phyloP scores from a whole-genome alignment of 2,113 vertebrate species.

The Phainopepla nitens region DNA sequence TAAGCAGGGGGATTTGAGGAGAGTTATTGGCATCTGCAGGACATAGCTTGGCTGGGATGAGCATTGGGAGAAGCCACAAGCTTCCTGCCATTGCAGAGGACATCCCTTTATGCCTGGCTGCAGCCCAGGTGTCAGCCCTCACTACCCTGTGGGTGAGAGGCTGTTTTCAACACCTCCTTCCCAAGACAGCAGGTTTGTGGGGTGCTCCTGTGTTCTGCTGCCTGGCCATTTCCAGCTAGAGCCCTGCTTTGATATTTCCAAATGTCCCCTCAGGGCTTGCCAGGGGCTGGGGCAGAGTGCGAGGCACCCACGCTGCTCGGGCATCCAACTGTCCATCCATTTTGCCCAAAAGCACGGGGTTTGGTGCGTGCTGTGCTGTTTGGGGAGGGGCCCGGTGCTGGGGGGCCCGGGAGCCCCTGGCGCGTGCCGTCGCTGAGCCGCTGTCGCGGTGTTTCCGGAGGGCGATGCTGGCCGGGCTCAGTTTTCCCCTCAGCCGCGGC shows the following conservation, averaged over 20 bases:
- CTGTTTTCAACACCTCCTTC: background rate
- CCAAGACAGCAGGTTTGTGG: background rate
- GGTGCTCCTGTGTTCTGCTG: background rate
- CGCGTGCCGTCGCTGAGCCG: background rate
- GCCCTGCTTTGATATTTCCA: background rate
- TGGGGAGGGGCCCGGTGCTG: background rate
- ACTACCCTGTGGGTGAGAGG: background rate
- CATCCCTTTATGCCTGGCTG: background rate
- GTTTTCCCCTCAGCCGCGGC: background rate
- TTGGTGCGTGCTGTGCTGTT: fast-evolving
- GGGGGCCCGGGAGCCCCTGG: background rate
- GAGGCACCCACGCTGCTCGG: fast-evolving
- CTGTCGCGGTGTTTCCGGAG: background rate
- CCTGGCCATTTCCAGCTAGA: background rate
- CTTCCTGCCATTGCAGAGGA: background rate
- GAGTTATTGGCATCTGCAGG: conserved; percentile 12
- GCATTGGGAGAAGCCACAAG: background rate
- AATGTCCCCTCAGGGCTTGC: background rate
- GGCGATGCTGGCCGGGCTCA: background rate
- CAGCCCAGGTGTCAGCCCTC: background rate
- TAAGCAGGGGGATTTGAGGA: conserved; percentile 4
- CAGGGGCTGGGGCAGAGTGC: background rate
- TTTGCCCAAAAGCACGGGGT: background rate
- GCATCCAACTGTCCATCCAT: background rate
- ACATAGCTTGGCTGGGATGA: background rate